These are phyloP conservation scores for Vidua chalybeata DNA, from an alignment of 2,113 vertebrate genomes.

Conservation along the genomic window DNA sequence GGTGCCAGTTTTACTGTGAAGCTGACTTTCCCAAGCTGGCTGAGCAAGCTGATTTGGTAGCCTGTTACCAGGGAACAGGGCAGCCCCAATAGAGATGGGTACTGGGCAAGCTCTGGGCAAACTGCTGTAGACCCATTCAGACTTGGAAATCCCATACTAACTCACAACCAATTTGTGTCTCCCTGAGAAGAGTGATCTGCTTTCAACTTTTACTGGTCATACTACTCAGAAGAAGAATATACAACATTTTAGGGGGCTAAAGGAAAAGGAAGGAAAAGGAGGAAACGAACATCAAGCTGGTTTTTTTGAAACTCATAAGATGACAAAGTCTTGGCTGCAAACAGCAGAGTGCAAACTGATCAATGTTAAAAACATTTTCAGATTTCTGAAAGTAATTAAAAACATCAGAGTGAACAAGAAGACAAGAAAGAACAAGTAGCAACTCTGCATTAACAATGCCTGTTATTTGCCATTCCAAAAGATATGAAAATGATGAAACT, in stretches of 20 bases:
- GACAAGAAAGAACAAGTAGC: not conserved
- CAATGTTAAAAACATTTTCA: not conserved
- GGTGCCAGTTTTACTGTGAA: fast-evolving
- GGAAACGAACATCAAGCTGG: not conserved
- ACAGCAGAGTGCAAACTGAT: not conserved
- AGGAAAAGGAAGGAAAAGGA: not conserved
- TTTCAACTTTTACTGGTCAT: not conserved
- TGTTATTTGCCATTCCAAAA: not conserved
- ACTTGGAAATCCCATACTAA: not conserved
- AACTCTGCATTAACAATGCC: not conserved
- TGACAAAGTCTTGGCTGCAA: not conserved
- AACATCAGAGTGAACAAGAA: not conserved
- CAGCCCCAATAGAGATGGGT: fast-evolving
- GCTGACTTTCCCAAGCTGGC: not conserved
- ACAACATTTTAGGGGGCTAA: not conserved
- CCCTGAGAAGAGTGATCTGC: not conserved
- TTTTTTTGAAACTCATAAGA: not conserved
- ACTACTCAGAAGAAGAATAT: not conserved
- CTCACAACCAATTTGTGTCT: not conserved
- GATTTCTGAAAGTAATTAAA: not conserved
- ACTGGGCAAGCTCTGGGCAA: not conserved
- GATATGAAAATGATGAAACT: fast-evolving
- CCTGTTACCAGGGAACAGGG: not conserved
- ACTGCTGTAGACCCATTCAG: not conserved
- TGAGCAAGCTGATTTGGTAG: not conserved